Percentiles rank a stretch among this genome's conserved stretches.
Evolutionary conservation across 2,797 vertebrate genomes (phyloP).

Genomic region (Argentina silus): DNA sequence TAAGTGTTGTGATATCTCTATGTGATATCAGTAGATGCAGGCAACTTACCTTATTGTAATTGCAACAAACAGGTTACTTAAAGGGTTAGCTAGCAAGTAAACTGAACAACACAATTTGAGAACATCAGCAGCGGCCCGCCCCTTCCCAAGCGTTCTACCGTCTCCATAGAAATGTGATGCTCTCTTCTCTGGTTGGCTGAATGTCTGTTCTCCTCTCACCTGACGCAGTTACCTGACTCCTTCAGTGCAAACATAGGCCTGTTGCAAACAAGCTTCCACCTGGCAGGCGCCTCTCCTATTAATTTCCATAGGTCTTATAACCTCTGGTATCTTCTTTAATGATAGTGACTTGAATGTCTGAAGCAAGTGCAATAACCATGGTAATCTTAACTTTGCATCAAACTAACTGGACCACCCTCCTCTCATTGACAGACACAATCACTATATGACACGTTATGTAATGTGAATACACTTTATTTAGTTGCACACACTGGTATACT

Average conservation of each 20-base stretch:
- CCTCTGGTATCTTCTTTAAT: too few species aligned
- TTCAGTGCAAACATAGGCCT: neutral
- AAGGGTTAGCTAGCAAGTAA: neutral
- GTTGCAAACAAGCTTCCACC: too few species aligned
- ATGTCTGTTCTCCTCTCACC: neutral
- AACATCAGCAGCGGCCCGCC: conserved; percentile 7
- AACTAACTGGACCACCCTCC: too few species aligned
- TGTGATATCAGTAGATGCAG: neutral
- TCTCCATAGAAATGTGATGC: conserved; percentile 57
- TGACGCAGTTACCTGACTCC: neutral
- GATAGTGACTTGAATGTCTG: too few species aligned
- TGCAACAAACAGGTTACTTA: neutral
- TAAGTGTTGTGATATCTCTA: neutral
- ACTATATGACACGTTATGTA: neutral
- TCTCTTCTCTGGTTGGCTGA: conserved; percentile 46
- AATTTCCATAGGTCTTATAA: too few species aligned
- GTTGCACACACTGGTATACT: conserved; percentile 34
- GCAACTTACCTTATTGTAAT: neutral
- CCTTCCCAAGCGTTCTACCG: conserved; percentile 48
- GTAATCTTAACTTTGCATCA: too few species aligned
- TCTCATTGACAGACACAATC: neutral
- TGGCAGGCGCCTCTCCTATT: too few species aligned
- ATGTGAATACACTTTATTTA: conserved; percentile 15
- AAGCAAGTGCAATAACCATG: too few species aligned
- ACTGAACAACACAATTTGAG: neutral